Base-by-base conservation (phyloP, 2,797 vertebrate species). In the Tokudaia muenninki region DNA sequence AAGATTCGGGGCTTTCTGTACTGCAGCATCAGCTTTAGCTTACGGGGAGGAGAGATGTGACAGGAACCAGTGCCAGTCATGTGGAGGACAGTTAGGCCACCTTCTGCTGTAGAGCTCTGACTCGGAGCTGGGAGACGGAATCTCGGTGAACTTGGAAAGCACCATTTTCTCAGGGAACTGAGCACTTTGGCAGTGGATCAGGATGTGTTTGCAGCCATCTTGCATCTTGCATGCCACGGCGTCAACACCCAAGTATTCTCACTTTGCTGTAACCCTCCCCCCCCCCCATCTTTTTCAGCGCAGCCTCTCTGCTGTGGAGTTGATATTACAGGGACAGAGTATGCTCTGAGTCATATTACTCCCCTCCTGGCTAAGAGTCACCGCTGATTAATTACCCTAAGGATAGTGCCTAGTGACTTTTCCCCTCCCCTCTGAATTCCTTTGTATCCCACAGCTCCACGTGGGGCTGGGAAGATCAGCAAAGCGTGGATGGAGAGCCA, bases 341-440 rank as follows among this genome's bases (percentile, higher is more conserved):
- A 81, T 92, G 97, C 97, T 96, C 79, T 61, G 92, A 97, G 95
- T 95, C 94, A 96, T 63, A 89, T 93, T 98, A 98, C 98, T 97
- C 29, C 29, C 0, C 41, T 24, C 26, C 0, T 31, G 95, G 95
- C 92, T 95, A 92, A 95, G 96, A 97, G 97, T 98, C 96, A 80
- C 92, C 50, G 55, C 98, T 98, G 98, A 99, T 99, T 99, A 99
- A 99, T 99, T 98, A 98, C 98, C 98, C 98, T 97, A 98, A 98
- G 98, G 99, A 98, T 98, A 97, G 98, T 97, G 96, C 91, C 89
- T 80, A 96, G 97, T 98, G 98, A 98, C 96, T 97, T 98, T 96
- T 95, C 94, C 97, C 87, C 96, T 96, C 95, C 81, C 13, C 26
- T 6, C 67, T 91, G 77, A 94, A 97, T 97, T 90, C 95, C 98